A percentile compares a stretch with the other conserved stretches of the same genome.
These are phyloP conservation scores for Orthonevra nobilis DNA, from an alignment of 2,888 invertebrate species.

Conservation along the genomic window DNA sequence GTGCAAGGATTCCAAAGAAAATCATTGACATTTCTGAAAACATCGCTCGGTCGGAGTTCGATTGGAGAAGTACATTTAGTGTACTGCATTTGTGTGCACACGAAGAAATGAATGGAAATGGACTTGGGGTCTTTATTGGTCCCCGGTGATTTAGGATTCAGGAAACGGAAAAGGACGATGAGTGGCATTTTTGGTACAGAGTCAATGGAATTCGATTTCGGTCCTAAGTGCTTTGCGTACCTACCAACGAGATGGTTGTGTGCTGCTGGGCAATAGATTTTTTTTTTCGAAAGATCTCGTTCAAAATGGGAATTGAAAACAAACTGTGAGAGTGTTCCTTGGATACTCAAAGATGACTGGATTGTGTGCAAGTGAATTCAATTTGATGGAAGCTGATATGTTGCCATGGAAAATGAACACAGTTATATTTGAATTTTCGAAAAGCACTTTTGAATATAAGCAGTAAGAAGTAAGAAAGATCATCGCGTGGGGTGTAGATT, in stretches of 20 bases:
- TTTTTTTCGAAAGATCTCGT: slow-evolving; percentile 36
- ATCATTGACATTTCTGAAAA: slow-evolving; percentile 64
- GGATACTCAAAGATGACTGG: neutral
- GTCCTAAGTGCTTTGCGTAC: slow-evolving; percentile 27
- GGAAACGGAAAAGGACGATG: slow-evolving; percentile 62
- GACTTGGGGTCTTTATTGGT: slow-evolving; percentile 65
- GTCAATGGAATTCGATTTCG: slow-evolving; percentile 43
- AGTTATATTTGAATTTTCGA: no score
- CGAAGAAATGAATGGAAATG: slow-evolving; percentile 62
- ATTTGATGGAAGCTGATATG: neutral
- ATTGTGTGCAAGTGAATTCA: slow-evolving; percentile 5
- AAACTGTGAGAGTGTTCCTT: neutral
- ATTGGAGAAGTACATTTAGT: slow-evolving; percentile 7
- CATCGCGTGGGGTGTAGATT: no score
- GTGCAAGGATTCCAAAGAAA: slow-evolving; percentile 56
- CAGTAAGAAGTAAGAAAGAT: no score
- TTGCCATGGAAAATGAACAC: neutral
- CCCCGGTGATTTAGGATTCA: slow-evolving; percentile 65
- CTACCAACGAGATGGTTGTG: neutral
- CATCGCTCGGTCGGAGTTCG: slow-evolving; percentile 39
- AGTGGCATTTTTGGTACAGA: slow-evolving; percentile 38
- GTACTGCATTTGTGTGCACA: neutral
- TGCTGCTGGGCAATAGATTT: slow-evolving; percentile 2
- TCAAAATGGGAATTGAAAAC: slow-evolving; percentile 31
- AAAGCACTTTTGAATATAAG: no score